phyloP scores from a whole-genome alignment of 2,113 vertebrate genomes.

The Amazona guildingii region DNA sequence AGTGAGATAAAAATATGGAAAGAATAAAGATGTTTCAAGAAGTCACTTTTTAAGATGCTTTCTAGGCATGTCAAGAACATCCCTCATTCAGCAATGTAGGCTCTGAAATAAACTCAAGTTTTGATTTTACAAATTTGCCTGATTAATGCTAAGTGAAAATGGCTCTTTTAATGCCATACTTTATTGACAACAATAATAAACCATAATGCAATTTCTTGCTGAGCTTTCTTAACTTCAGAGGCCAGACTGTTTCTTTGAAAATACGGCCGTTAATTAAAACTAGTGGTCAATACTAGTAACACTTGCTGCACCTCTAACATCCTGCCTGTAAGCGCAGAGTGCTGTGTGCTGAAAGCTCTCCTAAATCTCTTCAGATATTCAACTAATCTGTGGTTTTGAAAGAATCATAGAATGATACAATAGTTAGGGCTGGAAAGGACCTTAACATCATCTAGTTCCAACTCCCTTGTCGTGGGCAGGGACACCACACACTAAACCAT shows the following conservation, averaged over 20 bases:
- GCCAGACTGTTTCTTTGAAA: background rate
- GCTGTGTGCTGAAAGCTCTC: background rate
- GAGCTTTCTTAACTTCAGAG: background rate
- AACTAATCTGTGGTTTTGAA: background rate
- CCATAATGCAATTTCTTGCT: background rate
- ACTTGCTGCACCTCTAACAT: background rate
- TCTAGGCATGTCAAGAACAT: background rate
- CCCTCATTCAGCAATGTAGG: background rate
- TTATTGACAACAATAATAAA: background rate
- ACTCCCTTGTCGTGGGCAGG: background rate
- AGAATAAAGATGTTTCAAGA: background rate
- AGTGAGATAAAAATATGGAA: background rate
- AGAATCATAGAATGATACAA: background rate
- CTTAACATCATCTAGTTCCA: background rate
- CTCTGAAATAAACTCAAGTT: background rate
- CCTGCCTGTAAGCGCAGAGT: background rate
- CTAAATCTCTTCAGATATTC: background rate
- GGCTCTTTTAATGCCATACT: background rate
- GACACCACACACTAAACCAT: background rate
- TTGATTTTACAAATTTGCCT: background rate
- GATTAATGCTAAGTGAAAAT: background rate
- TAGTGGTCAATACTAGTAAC: background rate
- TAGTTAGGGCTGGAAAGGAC: background rate
- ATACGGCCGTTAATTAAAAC: background rate
- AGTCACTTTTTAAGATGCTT: background rate